These are phyloP conservation scores for Ctenomys sociabilis DNA, from an alignment of 2,113 vertebrate species.

Conservation along the genomic window DNA sequence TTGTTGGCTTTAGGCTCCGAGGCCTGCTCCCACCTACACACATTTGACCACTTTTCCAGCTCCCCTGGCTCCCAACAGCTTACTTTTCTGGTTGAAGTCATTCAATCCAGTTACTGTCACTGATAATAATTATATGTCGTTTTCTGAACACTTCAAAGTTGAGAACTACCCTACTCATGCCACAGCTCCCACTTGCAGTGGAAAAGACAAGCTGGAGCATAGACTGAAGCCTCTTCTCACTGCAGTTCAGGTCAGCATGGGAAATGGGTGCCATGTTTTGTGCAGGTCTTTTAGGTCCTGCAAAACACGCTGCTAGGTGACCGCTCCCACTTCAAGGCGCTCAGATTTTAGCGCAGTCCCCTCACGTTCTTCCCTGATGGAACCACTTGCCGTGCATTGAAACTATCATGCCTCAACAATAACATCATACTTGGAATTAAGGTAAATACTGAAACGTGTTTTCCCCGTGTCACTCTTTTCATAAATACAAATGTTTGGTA, in stretches of 20 bases:
- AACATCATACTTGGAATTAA: neutral
- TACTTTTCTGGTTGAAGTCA: neutral
- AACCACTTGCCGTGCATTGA: neutral
- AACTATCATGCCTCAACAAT: neutral
- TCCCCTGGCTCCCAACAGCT: no score
- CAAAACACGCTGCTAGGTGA: neutral
- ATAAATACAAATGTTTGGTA: neutral
- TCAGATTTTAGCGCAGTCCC: neutral
- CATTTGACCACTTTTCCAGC: no score
- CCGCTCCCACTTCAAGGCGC: neutral
- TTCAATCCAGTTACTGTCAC: rapidly evolving
- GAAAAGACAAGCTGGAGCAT: neutral
- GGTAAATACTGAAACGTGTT: neutral
- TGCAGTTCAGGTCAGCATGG: neutral
- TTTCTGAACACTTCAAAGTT: neutral
- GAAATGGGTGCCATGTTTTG: neutral
- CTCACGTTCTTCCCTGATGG: neutral
- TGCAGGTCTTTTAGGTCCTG: neutral
- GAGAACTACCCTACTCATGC: slow-evolving; percentile 2
- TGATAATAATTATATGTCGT: neutral
- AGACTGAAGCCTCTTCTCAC: rapidly evolving
- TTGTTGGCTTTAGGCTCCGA: no score
- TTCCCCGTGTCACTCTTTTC: neutral
- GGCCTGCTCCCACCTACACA: no score
- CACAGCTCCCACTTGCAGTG: slow-evolving; percentile 63